phyloP scores from a whole-genome alignment of 2,113 vertebrate species.

The Arothron firmamentum region DNA sequence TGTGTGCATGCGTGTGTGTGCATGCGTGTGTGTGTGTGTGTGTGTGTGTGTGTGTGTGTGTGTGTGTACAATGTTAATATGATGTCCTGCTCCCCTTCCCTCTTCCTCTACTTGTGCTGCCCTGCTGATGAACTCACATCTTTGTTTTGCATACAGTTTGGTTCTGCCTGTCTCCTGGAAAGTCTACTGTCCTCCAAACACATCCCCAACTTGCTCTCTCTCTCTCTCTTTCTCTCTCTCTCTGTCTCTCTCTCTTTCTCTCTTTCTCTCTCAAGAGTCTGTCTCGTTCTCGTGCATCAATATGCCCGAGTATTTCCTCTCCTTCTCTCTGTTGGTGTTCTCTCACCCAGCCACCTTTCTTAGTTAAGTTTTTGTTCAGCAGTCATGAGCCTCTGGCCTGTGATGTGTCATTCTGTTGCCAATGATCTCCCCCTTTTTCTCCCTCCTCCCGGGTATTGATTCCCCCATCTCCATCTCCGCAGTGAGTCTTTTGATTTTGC shows the following conservation, averaged over 20 bases:
- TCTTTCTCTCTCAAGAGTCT: not conserved
- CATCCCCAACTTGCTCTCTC: slow-evolving; percentile 19
- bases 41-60: too few relatives aligned
- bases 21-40: too few relatives aligned
- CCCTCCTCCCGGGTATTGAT: slow-evolving; percentile 10
- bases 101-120: slow-evolving; percentile 6
- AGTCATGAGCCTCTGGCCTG: slow-evolving; percentile 29
- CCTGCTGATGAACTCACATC: slow-evolving; percentile 34
- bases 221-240: slow-evolving; percentile 16
- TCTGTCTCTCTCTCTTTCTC: not conserved
- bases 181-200: slow-evolving; percentile 27
- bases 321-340: slow-evolving; percentile 6
- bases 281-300: slow-evolving; percentile 26
- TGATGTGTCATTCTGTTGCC: slow-evolving; percentile 46
- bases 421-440: slow-evolving; percentile 32
- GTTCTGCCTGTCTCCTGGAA: slow-evolving; percentile 33
- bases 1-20: too few relatives aligned
- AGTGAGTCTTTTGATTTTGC: slow-evolving; percentile 15
- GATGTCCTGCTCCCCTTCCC: not conserved
- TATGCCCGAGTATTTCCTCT: not conserved
- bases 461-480: slow-evolving; percentile 8
- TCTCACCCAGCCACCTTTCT: slow-evolving; percentile 33
- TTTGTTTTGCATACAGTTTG: slow-evolving; percentile 26
- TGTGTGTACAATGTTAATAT: too few relatives aligned
- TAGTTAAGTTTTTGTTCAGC: slow-evolving; percentile 15